phyloP scores from a whole-genome alignment of 2,888 invertebrate species.

The Ametastegia equiseti region DNA sequence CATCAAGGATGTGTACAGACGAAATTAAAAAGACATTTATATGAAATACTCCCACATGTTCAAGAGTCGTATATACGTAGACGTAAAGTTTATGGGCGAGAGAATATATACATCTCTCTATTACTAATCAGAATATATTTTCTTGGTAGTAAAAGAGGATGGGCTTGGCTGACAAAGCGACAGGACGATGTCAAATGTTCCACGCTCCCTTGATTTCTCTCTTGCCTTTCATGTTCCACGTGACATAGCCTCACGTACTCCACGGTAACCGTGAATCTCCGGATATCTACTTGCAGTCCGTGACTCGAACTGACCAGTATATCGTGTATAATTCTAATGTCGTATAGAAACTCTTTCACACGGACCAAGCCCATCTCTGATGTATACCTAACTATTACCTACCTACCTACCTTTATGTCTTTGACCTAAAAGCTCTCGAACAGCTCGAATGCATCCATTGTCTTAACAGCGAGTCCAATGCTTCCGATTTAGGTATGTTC shows the following conservation, averaged over 20 bases:
- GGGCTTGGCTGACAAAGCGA: slow-evolving; percentile 74
- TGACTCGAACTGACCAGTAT: not conserved
- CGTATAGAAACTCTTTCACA: slow-evolving; percentile 35
- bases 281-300: slow-evolving; percentile 2
- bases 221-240: slow-evolving; percentile 26
- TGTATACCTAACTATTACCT: too few relatives aligned
- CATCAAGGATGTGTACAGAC: not conserved
- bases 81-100: not conserved
- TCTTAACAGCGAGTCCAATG: not conserved
- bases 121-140: slow-evolving; percentile 66
- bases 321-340: slow-evolving; percentile 15
- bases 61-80: not conserved
- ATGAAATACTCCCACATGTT: not conserved
- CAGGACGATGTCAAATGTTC: slow-evolving; percentile 72
- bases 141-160: slow-evolving; percentile 72
- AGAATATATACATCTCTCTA: slow-evolving; percentile 32
- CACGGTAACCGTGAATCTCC: slow-evolving; percentile 17
- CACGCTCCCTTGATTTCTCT: slow-evolving; percentile 67
- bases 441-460: not conserved
- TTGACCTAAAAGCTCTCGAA: slow-evolving; percentile 1
- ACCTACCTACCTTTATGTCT: not conserved
- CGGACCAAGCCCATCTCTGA: slow-evolving; percentile 43
- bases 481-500: slow-evolving; percentile 10
- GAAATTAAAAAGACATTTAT: not conserved
- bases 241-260: not conserved